Evolutionary conservation across 2,888 invertebrate species (phyloP).

Genomic region (Lycaena phlaeas): DNA sequence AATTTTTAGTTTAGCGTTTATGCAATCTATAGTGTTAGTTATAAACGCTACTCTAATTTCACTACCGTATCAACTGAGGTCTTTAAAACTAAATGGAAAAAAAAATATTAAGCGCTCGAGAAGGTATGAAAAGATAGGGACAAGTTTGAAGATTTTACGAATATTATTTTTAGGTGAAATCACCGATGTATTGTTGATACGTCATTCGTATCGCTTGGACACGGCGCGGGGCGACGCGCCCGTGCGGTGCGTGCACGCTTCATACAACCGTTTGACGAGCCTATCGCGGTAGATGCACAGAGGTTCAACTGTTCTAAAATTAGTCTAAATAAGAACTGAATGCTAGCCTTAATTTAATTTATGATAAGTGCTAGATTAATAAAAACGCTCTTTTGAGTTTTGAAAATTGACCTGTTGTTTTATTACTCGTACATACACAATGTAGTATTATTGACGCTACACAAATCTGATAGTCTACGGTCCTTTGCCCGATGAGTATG

Average conservation of each 20-base stretch:
- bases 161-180: not conserved
- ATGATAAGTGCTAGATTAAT: slow-evolving; percentile 68
- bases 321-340: slow-evolving; percentile 67
- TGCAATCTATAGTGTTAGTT: no score
- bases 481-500: no score
- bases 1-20: no score
- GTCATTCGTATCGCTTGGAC: no score
- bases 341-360: slow-evolving; percentile 71
- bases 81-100: no score
- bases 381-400: slow-evolving; percentile 71
- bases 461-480: not conserved
- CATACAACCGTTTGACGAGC: slow-evolving; percentile 7
- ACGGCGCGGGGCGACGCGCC: no score
- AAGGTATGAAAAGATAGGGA: no score
- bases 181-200: not conserved
- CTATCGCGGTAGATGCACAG: slow-evolving; percentile 14
- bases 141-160: not conserved
- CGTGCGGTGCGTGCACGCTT: not conserved
- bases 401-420: slow-evolving; percentile 59
- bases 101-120: no score
- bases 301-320: slow-evolving; percentile 39
- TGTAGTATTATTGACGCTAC: not conserved
- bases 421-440: no score
- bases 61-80: no score
- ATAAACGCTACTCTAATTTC: no score